Evolutionary conservation across 2,113 vertebrate genomes (phyloP).

Genomic region (Lophochroa leadbeateri): DNA sequence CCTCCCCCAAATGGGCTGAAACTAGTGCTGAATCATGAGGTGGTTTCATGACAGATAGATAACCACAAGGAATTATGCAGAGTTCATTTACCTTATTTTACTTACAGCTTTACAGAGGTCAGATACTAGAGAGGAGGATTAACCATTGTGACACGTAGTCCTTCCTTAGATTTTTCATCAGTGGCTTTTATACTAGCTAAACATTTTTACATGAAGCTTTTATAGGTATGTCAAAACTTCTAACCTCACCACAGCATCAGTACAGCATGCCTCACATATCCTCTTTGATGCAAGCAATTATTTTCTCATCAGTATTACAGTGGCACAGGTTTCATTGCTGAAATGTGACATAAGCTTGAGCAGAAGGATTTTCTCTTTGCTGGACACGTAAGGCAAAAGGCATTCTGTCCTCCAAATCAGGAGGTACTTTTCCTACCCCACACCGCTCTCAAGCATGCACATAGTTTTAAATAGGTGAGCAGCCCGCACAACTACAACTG

Average conservation of each 20-base stretch:
- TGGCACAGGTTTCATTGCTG: background rate
- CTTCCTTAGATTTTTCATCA: conserved; percentile 15
- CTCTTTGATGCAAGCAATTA: background rate
- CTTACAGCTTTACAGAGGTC: conserved; percentile 25
- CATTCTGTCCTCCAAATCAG: background rate
- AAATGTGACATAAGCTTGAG: background rate
- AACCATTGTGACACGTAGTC: background rate
- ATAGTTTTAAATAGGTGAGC: background rate
- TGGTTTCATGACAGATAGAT: conserved; percentile 42
- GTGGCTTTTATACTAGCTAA: conserved; percentile 14
- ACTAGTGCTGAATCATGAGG: background rate
- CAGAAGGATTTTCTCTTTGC: background rate
- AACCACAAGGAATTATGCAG: conserved; percentile 8
- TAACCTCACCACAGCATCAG: background rate
- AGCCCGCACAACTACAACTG: rapidly evolving
- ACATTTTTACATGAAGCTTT: conserved; percentile 15
- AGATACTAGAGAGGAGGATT: conserved; percentile 39
- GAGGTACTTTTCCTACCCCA: background rate
- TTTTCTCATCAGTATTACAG: background rate
- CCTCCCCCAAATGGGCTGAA: background rate
- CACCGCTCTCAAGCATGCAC: rapidly evolving
- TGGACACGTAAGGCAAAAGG: background rate
- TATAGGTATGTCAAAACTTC: conserved; percentile 1
- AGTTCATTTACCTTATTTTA: conserved; percentile 46
- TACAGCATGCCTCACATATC: background rate